phyloP scores from a whole-genome alignment of 1,140 invertebrate species.

The Drosophila suzukii region DNA sequence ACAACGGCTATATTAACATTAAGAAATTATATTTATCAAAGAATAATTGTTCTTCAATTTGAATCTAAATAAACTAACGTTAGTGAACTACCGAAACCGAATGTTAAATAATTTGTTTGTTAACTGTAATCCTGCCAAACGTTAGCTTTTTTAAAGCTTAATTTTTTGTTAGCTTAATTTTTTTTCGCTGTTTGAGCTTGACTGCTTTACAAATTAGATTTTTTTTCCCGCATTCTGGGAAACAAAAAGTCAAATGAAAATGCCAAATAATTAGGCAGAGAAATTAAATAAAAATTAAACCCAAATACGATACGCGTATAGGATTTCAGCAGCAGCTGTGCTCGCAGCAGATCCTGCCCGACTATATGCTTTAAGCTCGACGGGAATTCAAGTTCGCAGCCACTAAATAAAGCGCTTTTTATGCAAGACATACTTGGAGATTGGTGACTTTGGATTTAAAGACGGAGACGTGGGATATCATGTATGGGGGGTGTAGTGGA shows the following conservation, averaged over 20 bases:
- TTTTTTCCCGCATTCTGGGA: constrained; percentile 63
- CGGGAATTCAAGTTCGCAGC: constrained; percentile 47
- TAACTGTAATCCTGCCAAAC: too few species aligned
- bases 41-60: too few species aligned
- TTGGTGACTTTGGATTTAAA: background rate
- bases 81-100: too few species aligned
- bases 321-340: constrained; percentile 33
- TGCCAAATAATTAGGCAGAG: constrained; percentile 30
- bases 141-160: too few species aligned
- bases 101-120: too few species aligned
- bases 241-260: constrained; percentile 51
- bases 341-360: constrained; percentile 13
- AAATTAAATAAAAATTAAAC: constrained; percentile 26
- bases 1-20: too few species aligned
- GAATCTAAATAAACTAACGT: too few species aligned
- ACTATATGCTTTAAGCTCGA: constrained; percentile 9
- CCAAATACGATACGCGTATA: constrained; percentile 29
- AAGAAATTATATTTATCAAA: too few species aligned
- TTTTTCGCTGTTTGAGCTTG: constrained; percentile 22
- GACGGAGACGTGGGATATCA: background rate
- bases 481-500: background rate
- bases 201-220: constrained; percentile 72
- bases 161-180: too few species aligned
- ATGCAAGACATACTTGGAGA: constrained; percentile 12
- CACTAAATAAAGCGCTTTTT: constrained; percentile 29